Evolutionary conservation across 2,888 invertebrate species (phyloP).

Genomic region (Ernsta delagoae): DNA sequence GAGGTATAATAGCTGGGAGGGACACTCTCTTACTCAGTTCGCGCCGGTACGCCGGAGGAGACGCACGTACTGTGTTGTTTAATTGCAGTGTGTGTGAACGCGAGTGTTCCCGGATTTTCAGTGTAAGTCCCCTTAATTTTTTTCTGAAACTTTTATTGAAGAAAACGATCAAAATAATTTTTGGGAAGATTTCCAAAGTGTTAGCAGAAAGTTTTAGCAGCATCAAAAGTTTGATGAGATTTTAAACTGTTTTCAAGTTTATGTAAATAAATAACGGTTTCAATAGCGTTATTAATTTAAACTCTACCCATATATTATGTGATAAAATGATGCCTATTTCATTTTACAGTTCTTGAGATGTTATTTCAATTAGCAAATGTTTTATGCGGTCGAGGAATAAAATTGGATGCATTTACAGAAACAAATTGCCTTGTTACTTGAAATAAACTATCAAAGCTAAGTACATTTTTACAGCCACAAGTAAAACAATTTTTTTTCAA

Average conservation of each 20-base stretch:
- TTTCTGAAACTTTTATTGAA: not conserved
- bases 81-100: slow-evolving; percentile 45
- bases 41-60: slow-evolving; percentile 43
- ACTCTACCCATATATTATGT: not conserved
- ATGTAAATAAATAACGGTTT: slow-evolving; percentile 18
- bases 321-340: not conserved
- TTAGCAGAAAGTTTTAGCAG: slow-evolving; percentile 3
- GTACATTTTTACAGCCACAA: no score
- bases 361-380: not conserved
- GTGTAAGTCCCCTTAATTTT: slow-evolving; percentile 42
- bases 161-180: not conserved
- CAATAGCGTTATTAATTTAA: slow-evolving; percentile 4
- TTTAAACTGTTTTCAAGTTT: slow-evolving; percentile 20
- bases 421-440: no score
- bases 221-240: slow-evolving; percentile 21
- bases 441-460: no score
- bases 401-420: not conserved
- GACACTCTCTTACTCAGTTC: slow-evolving; percentile 46
- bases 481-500: no score
- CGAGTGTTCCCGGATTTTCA: slow-evolving; percentile 43
- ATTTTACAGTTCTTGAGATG: not conserved
- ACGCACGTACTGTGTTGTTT: slow-evolving; percentile 41
- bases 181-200: not conserved
- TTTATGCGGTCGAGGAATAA: not conserved
- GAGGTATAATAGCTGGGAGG: slow-evolving; percentile 73